These are phyloP conservation scores for Anguilla obscura DNA, from an alignment of 2,797 vertebrate species.

Conservation along the genomic window DNA sequence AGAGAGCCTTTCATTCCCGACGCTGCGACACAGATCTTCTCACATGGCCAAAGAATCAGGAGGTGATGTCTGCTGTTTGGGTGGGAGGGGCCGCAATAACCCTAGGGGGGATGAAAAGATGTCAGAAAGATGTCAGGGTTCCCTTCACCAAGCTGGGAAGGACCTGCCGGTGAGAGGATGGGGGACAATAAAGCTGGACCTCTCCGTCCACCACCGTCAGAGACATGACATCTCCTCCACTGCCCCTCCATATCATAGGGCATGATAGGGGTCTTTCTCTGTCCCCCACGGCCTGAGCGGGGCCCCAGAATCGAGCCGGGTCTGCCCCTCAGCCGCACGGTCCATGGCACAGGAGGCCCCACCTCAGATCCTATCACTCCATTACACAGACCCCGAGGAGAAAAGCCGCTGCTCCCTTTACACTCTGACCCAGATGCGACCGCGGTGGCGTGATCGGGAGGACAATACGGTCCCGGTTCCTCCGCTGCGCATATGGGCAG, in stretches of 20 bases:
- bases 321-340: neutral
- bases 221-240: neutral
- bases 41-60: constrained; percentile 66
- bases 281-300: neutral
- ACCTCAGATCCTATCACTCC: constrained; percentile 67
- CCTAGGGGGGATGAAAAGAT: constrained; percentile 59
- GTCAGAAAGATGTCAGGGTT: constrained; percentile 42
- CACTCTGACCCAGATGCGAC: constrained; percentile 65
- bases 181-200: constrained; percentile 40
- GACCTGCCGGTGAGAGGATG: constrained; percentile 50
- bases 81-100: constrained; percentile 59
- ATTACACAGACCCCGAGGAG: constrained; percentile 67
- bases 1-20: constrained; percentile 73
- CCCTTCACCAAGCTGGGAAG: neutral
- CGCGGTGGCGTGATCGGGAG: constrained; percentile 23
- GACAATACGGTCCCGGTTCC: constrained; percentile 53
- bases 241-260: neutral
- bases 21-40: constrained; percentile 71
- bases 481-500: constrained; percentile 49
- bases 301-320: constrained; percentile 47
- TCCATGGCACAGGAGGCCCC: neutral
- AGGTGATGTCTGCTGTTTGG: constrained; percentile 64
- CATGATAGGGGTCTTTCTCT: neutral
- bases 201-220: neutral
- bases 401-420: constrained; percentile 61